These are phyloP conservation scores for Oophaga sylvatica DNA, from an alignment of 2,797 vertebrate genomes.

Conservation along the genomic window DNA sequence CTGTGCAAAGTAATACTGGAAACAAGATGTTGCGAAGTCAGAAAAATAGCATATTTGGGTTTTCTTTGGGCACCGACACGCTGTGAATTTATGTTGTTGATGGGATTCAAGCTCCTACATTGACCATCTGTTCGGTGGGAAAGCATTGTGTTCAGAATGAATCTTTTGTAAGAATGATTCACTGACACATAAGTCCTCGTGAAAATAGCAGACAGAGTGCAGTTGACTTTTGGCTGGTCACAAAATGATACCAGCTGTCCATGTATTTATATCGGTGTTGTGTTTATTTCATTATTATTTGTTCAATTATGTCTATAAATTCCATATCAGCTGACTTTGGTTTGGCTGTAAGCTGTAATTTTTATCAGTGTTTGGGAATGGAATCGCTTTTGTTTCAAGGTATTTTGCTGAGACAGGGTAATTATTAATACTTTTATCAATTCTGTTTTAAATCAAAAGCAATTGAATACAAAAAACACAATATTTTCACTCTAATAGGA, in stretches of 20 bases:
- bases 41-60: slow-evolving; percentile 45
- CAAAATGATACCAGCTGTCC: slow-evolving; percentile 41
- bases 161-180: slow-evolving; percentile 52
- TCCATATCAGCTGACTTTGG: background rate
- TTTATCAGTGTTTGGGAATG: background rate
- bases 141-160: slow-evolving; percentile 38
- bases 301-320: background rate
- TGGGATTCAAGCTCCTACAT: slow-evolving; percentile 32
- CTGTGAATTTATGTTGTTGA: slow-evolving; percentile 45
- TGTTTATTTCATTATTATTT: slow-evolving; percentile 2
- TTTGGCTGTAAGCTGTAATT: background rate
- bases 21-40: slow-evolving; percentile 45
- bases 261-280: background rate
- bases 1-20: slow-evolving; percentile 55
- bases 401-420: no score
- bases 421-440: no score
- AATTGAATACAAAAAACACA: background rate
- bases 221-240: slow-evolving; percentile 44
- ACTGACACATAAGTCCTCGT: slow-evolving; percentile 33
- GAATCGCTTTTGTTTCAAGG: background rate
- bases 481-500: background rate
- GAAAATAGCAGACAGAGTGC: slow-evolving; percentile 10
- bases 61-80: slow-evolving; percentile 49
- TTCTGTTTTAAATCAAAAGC: no score
- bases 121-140: slow-evolving; percentile 54